Evolutionary conservation across 1,140 invertebrate species (phyloP).

Genomic region (Holcopasites calliopsidis): DNA sequence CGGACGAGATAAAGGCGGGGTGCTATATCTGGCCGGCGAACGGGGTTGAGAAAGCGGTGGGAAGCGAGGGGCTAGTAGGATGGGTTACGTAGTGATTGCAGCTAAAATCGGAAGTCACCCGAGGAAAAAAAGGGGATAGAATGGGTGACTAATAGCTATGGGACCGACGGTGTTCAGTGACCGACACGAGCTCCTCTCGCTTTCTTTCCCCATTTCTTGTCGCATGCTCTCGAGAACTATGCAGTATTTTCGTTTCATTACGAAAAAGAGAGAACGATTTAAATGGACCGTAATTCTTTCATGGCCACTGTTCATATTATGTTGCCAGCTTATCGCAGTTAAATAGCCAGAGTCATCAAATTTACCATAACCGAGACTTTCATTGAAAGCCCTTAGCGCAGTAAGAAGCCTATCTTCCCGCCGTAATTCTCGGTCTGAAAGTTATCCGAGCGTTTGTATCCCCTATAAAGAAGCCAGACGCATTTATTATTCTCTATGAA

Average conservation of each 20-base stretch:
- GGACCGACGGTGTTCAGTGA: slow-evolving; percentile 59
- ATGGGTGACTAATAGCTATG: slow-evolving; percentile 67
- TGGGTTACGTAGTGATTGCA: slow-evolving; percentile 65
- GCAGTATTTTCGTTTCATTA: not conserved
- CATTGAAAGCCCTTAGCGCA: not conserved
- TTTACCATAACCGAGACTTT: not conserved
- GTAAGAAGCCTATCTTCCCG: not conserved
- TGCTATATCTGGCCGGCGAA: slow-evolving; percentile 55
- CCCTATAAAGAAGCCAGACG: slow-evolving; percentile 3
- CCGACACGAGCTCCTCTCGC: slow-evolving; percentile 54
- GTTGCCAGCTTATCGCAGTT: too few relatives aligned
- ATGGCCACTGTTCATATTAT: too few relatives aligned
- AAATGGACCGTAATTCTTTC: not conserved
- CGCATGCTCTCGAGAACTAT: not conserved
- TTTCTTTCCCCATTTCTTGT: slow-evolving; percentile 56
- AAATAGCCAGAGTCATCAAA: not conserved
- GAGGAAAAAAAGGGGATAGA: slow-evolving; percentile 19
- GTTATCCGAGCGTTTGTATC: not conserved
- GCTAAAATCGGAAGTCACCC: slow-evolving; percentile 49
- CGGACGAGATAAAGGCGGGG: slow-evolving; percentile 67
- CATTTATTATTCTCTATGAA: slow-evolving; percentile 13
- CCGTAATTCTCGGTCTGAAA: not conserved
- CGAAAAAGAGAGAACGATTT: not conserved
- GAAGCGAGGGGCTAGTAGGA: slow-evolving; percentile 20
- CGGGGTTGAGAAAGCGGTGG: not conserved